Evolutionary conservation across 2,888 invertebrate species (phyloP), one percentile per base, ranked within the genome.

Genomic region (Galeruca laticollis): DNA sequence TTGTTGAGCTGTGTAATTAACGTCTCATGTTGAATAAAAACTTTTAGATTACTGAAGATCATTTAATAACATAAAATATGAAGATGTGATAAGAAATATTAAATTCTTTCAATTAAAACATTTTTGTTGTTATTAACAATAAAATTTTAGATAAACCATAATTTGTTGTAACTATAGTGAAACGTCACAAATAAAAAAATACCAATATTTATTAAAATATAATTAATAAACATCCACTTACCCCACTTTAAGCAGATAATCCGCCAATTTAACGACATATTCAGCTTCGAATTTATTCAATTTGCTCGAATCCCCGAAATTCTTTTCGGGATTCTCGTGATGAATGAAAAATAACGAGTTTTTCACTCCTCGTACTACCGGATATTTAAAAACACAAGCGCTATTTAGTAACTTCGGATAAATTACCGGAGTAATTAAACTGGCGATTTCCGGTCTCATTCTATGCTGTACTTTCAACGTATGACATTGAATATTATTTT

Each of bases 371-470:
- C 81, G 82, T 0, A 95, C 87, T 52, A 86, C 75, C 0, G 88
- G 88, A 81, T 91, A 91, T 0, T 79, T 60, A 0, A 79, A 63
- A 1, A 94, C 93, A 0, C 85, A 87, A 0, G 85, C 82, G 76
- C 92, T 90, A 81, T 91, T 89, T 60, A 88, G 79, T 59, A 95
- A 81, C 15, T 84, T 83, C 0, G 88, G 85, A 80, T 96, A 96
- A 74, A 96, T 91, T 0, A 86, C 82, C 0, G 93, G 93, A 6
- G 90, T 89, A 1, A 92, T 83, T 0, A 92, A 78, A 21, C 82
- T 81, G 74, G 90, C 88, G 73, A 93, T 90, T 78, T 89, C 88
- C 0, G 90, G 89, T 18, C 93, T 86, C 95, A 95, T 95, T 57
- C 95, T 87, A 76, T 94, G 91, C 80, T 96, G 96, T 0, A 88